Evolutionary conservation across 2,888 invertebrate species (phyloP), one percentile per base, ranked within the genome.

Genomic region (Cistogaster globosa): DNA sequence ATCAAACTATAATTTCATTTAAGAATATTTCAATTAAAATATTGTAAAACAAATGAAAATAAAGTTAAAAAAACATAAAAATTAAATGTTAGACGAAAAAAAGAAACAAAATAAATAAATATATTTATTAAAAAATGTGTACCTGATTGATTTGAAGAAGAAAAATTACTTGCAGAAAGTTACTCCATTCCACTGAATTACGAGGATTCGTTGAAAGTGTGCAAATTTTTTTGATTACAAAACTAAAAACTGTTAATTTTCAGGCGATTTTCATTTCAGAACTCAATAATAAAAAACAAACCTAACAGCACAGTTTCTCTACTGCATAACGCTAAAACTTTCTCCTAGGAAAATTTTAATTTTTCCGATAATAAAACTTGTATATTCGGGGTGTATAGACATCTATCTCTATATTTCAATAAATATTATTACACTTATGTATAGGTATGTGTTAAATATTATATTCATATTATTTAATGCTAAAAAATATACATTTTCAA

Each of bases 41-140:
- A 20, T 63, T 48, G 18, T 67, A 38, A 18, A 68, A 20, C 9
- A 53, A 53, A 68, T 36, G 20, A 14, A 53, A 38, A 53, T 32
- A 51, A 36, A 53, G 2, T 48, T n/a, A 51, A 67, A 68, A 36
- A 16, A 32, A 32, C n/a, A 6, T 6, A 32, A 32, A 32, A 32
- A 16, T n/a, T 69, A 22, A 55, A 38, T 69, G 68, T 69, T 55
- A 38, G 55, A 68, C 1, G 22, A 55, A 20, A 51, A 16, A 55
- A 20, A 32, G 32, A 32, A 32, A 32, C 32, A 32, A 32, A 32
- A 32, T 7, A 32, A 68, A 36, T 7, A 38, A 68, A 68, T 55
- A 36, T 55, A 69, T 42, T 38, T 22, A 55, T 36, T 38, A n/a
- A 55, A 69, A 42, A 12, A 42, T 42, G 12, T 11, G 42, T 3